Base-by-base conservation (phyloP, 2,797 vertebrate species). In the Anguilla marmorata region DNA sequence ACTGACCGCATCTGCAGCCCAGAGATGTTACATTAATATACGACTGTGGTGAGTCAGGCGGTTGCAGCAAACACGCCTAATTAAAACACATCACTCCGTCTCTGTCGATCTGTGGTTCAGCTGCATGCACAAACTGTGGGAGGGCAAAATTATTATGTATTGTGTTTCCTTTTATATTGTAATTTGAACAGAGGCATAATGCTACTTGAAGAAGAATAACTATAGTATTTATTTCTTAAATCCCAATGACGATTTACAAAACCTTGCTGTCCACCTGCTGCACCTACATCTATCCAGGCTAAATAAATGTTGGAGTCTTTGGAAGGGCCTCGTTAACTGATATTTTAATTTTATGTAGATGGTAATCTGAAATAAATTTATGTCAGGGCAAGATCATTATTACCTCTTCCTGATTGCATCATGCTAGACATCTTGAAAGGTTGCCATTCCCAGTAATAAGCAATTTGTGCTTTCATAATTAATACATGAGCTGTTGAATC, bases 371-470 rank as follows among this genome's bases (percentile, higher is more conserved):
- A 27, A 6, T 69, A 69, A 69, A 69, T 27, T 8, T 7, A n/a
- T 27, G 24, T 19, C 19, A 6, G 19, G 24, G 30, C 45, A n/a
- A 27, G 21, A 41, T n/a, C 69, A 63, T 88, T 54, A 72, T 69
- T 48, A 84, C 60, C 66, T 41, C 60, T 69, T 86, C 60, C 85
- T 89, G 88, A 74, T 76, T 74, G 74, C 45, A 69, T 45, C 60
- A 89, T 82, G 14, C 82, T 69, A 24, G 52, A 66, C 33, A 45
- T 72, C 85, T 84, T 86, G 58, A 84, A 69, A 74, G 85, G 69
- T 50, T 72, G 74, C 60, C 76, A 79, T 87, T 58, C 72, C 87
- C 24, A 58, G 54, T 58, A 30, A 45, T 87, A 83, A 87, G 60
- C 58, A 83, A 89, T 37, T 52, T 74, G 56, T 56, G 66, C 72